These are phyloP conservation scores for Ceraclea dissimilis DNA, from an alignment of 2,888 invertebrate species.

Conservation along the genomic window DNA sequence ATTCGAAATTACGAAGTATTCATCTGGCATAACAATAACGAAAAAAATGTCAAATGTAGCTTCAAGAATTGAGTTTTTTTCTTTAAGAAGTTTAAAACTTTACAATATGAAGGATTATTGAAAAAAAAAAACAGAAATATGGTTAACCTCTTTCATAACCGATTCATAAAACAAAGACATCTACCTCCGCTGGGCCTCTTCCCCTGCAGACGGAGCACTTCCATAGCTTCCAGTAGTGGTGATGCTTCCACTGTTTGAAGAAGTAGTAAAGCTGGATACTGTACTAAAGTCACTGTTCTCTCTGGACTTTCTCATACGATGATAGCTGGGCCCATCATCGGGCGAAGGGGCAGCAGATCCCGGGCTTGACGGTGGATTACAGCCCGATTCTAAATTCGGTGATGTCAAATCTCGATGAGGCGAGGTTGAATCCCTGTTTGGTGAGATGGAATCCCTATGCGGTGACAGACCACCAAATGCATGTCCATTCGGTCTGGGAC, in stretches of 20 bases:
- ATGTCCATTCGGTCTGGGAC: conserved; percentile 18
- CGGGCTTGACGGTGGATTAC: conserved; percentile 6
- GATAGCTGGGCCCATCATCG: conserved; percentile 42
- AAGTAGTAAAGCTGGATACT: conserved; percentile 45
- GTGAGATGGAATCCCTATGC: conserved; percentile 3
- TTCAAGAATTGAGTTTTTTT: too few relatives aligned
- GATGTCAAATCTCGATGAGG: neutral
- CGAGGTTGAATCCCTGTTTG: conserved; percentile 7
- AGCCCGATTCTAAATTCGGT: neutral
- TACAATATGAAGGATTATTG: too few relatives aligned
- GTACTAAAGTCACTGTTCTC: conserved; percentile 47
- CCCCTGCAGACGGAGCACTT: conserved; percentile 21
- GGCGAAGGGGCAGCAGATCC: conserved; percentile 28
- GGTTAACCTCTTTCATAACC: too few relatives aligned
- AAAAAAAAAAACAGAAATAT: too few relatives aligned
- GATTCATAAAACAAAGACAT: neutral
- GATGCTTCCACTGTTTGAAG: conserved; percentile 39
- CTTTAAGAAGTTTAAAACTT: too few relatives aligned
- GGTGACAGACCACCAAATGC: conserved; percentile 13
- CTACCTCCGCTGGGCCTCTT: conserved; percentile 24
- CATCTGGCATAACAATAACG: too few relatives aligned
- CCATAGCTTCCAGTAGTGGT: conserved; percentile 30
- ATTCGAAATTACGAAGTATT: too few relatives aligned
- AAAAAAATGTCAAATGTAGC: too few relatives aligned
- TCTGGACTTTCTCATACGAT: conserved; percentile 43